Percentiles rank a stretch among this genome's conserved stretches.
phyloP scores from a whole-genome alignment of 1,140 invertebrate species.

The Drosophila sechellia region DNA sequence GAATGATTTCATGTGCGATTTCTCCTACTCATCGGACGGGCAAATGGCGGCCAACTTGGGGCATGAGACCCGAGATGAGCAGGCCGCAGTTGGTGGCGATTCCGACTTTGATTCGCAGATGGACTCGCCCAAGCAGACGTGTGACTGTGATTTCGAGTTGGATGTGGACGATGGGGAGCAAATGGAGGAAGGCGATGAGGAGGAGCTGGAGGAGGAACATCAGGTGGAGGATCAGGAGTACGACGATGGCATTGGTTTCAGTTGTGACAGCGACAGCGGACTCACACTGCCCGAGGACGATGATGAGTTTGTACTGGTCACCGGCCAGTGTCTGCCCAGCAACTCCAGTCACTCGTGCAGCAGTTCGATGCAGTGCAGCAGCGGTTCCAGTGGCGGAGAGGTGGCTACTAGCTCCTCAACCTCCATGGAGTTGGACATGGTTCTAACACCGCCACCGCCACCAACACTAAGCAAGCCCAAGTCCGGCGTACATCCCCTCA shows the following conservation, averaged over 20 bases:
- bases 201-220: constrained; percentile 4
- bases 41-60: constrained; percentile 11
- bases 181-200: constrained; percentile 13
- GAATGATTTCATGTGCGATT: constrained; percentile 73
- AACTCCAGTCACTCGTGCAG: constrained; percentile 50
- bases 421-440: constrained; percentile 59
- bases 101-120: constrained; percentile 27
- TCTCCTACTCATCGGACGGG: constrained; percentile 50
- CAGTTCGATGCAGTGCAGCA: constrained; percentile 69
- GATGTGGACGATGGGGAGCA: constrained; percentile 16
- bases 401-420: constrained; percentile 39
- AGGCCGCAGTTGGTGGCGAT: constrained; percentile 11
- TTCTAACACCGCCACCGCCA: constrained; percentile 58
- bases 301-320: constrained; percentile 54
- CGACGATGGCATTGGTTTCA: constrained; percentile 76
- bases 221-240: constrained; percentile 54
- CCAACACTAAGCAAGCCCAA: constrained; percentile 46
- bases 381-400: constrained; percentile 7
- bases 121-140: constrained; percentile 31
- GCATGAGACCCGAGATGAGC: constrained; percentile 10
- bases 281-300: constrained; percentile 46
- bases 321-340: constrained; percentile 29
- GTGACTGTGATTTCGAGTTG: constrained; percentile 63
- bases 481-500: constrained; percentile 36
- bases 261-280: constrained; percentile 72